These are phyloP conservation scores for Drosophila ficusphila DNA, from an alignment of 1,140 invertebrate genomes.

Conservation along the genomic window DNA sequence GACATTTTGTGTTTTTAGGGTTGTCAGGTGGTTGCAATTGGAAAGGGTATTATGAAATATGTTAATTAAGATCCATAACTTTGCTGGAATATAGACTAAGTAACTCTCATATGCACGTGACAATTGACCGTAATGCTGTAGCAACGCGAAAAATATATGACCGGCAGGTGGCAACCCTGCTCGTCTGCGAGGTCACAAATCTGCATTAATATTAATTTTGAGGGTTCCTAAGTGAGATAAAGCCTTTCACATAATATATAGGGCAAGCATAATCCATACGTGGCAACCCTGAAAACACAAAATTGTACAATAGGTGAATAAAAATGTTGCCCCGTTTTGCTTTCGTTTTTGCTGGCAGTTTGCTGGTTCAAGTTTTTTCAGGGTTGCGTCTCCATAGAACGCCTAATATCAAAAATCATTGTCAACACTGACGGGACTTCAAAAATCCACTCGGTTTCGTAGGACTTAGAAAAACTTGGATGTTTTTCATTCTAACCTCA, in stretches of 20 bases:
- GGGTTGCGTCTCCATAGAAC: not conserved
- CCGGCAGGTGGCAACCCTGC: constrained; percentile 27
- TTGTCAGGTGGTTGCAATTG: constrained; percentile 48
- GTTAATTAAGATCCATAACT: not conserved
- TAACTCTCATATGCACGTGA: not conserved
- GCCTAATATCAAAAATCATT: not conserved
- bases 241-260: not conserved
- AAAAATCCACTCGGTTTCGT: not conserved
- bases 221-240: not conserved
- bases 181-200: not conserved
- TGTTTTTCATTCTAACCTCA: constrained; percentile 68
- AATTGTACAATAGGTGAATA: constrained; percentile 56
- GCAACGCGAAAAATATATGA: not conserved
- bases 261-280: not conserved
- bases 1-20: constrained; percentile 54
- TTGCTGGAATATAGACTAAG: not conserved
- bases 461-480: constrained; percentile 10
- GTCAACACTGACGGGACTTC: not conserved
- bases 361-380: not conserved
- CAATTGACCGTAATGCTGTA: not conserved
- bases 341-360: constrained; percentile 21
- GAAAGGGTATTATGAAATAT: not conserved
- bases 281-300: constrained; percentile 67
- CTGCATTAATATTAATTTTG: constrained; percentile 3
- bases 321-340: constrained; percentile 51